phyloP scores from a whole-genome alignment of 2,888 invertebrate genomes.

The Epistrophe grossulariae region DNA sequence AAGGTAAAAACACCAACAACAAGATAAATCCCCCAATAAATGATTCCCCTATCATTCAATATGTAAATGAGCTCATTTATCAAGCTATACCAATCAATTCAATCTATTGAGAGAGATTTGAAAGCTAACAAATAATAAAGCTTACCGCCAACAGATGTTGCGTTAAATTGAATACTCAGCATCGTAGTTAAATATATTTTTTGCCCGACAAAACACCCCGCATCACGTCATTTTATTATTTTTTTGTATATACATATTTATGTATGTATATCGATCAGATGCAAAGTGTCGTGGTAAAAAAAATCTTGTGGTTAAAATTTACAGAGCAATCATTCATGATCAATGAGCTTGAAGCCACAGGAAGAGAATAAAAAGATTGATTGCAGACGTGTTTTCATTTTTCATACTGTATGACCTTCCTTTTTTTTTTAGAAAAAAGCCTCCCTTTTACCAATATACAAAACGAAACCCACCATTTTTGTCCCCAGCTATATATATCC shows the following conservation, averaged over 20 bases:
- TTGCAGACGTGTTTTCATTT: slow-evolving; percentile 38
- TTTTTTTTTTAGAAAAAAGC: background rate
- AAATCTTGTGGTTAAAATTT: slow-evolving; percentile 36
- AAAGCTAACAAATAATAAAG: slow-evolving; percentile 50
- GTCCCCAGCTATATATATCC: background rate
- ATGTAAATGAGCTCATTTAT: slow-evolving; percentile 47
- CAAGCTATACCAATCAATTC: slow-evolving; percentile 36
- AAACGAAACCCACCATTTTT: background rate
- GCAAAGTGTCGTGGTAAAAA: slow-evolving; percentile 13
- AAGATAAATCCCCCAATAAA: slow-evolving; percentile 14
- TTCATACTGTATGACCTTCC: slow-evolving; percentile 18
- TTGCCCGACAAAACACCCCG: background rate
- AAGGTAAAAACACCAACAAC: slow-evolving; percentile 5
- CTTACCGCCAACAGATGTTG: slow-evolving; percentile 44
- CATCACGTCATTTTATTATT: background rate
- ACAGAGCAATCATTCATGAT: slow-evolving; percentile 45
- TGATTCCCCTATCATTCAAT: slow-evolving; percentile 29
- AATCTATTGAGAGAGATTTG: slow-evolving; percentile 40
- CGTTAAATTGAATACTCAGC: slow-evolving; percentile 38
- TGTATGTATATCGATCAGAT: background rate
- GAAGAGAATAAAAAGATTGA: slow-evolving; percentile 28
- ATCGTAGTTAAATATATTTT: slow-evolving; percentile 21
- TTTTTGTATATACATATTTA: background rate
- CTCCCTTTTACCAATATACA: background rate
- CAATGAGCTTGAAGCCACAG: slow-evolving; percentile 23